Evolutionary conservation across 2,888 invertebrate species (phyloP).

Genomic region (Caenorhabditis doughertyi): DNA sequence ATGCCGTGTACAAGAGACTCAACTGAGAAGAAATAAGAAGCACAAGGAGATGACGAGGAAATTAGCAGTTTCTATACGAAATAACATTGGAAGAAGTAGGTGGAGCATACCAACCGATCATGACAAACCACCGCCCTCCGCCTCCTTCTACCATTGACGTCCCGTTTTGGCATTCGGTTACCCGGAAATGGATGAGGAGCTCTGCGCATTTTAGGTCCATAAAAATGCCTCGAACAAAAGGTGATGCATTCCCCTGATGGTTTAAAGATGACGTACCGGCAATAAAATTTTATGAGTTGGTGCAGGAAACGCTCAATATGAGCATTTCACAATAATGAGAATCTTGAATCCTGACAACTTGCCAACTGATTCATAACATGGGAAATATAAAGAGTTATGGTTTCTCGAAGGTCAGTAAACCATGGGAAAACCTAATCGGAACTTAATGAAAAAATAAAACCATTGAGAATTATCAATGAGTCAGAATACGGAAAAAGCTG

Average conservation of each 20-base stretch:
- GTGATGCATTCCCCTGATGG: slow-evolving; percentile 23
- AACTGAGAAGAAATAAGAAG: slow-evolving; percentile 1
- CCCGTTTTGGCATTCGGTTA: slow-evolving; percentile 40
- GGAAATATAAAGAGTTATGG: too few relatives aligned
- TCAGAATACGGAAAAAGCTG: neutral
- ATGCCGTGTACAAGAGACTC: slow-evolving; percentile 1
- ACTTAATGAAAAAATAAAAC: neutral
- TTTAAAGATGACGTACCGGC: slow-evolving; percentile 18
- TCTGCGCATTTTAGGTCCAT: slow-evolving; percentile 15
- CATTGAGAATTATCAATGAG: neutral
- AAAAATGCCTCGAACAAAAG: slow-evolving; percentile 38
- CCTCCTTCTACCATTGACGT: neutral
- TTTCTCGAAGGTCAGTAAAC: slow-evolving; percentile 1
- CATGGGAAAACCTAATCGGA: neutral
- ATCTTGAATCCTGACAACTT: slow-evolving; percentile 45
- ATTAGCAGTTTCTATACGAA: slow-evolving; percentile 63
- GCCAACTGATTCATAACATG: neutral
- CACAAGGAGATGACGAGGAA: slow-evolving; percentile 36
- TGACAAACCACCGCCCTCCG: slow-evolving; percentile 13
- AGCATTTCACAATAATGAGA: slow-evolving; percentile 30
- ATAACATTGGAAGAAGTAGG: slow-evolving; percentile 52
- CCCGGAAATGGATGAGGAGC: slow-evolving; percentile 37
- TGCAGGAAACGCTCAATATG: slow-evolving; percentile 9
- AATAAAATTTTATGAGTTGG: slow-evolving; percentile 40
- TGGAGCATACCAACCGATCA: slow-evolving; percentile 60